Evolutionary conservation across 1,140 invertebrate species (phyloP).

Genomic region (Calliphora vicina): DNA sequence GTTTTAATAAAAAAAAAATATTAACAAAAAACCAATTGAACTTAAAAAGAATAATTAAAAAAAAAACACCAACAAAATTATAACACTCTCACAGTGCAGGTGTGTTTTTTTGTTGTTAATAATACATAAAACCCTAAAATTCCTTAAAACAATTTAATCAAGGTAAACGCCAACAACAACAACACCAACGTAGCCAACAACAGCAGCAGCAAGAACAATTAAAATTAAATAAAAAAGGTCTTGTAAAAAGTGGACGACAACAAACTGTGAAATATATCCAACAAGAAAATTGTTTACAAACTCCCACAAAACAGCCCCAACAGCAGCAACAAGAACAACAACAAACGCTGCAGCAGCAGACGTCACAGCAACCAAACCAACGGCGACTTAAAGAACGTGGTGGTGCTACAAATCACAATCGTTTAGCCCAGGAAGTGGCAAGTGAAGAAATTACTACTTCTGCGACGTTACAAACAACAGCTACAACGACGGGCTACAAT

Average conservation of each 20-base stretch:
- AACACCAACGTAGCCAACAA: not conserved
- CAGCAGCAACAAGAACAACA: conserved; percentile 33
- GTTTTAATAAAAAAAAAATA: not conserved
- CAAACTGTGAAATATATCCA: not conserved
- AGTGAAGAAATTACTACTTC: conserved; percentile 28
- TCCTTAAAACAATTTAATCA: conserved; percentile 21
- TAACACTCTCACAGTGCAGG: not conserved
- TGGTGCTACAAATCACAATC: not conserved
- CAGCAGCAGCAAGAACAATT: conserved; percentile 34
- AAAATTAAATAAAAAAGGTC: conserved; percentile 40
- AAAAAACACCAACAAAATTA: not conserved
- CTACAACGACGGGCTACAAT: conserved; percentile 55
- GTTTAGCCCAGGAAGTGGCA: not conserved
- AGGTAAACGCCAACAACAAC: conserved; percentile 2
- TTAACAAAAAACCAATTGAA: conserved; percentile 11
- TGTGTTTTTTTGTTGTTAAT: not conserved
- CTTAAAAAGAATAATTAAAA: too few species aligned
- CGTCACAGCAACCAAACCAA: conserved; percentile 31
- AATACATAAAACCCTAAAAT: conserved; percentile 30
- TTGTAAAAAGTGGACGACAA: conserved; percentile 32
- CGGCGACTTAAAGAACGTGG: conserved; percentile 41
- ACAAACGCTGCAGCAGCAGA: conserved; percentile 15
- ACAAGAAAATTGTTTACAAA: conserved; percentile 37
- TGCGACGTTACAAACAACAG: conserved; percentile 40
- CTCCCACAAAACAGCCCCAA: conserved; percentile 42